Evolutionary conservation across 2,888 invertebrate species (phyloP).

Genomic region (Lottia scabra): DNA sequence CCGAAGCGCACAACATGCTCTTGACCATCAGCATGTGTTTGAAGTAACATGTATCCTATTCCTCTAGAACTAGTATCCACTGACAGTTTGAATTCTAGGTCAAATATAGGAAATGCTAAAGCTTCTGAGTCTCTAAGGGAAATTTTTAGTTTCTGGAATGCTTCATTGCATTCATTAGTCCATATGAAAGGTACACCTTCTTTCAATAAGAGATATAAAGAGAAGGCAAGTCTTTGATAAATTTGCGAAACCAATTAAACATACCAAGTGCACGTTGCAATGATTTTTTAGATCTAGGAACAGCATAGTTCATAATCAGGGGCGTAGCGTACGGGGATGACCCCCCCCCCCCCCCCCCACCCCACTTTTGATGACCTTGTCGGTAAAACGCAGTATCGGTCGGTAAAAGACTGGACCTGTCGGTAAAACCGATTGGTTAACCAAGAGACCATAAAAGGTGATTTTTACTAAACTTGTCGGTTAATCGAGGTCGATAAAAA

Average conservation of each 20-base stretch:
- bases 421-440: too few relatives aligned
- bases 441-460: too few relatives aligned
- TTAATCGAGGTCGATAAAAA: too few relatives aligned
- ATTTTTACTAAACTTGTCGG: too few relatives aligned
- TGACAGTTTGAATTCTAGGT: constrained; percentile 18
- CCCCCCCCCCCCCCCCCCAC: too few relatives aligned
- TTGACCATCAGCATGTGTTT: constrained; percentile 7
- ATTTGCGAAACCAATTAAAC: constrained; percentile 29
- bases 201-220: constrained; percentile 14
- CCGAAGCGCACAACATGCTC: not conserved
- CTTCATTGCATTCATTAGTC: constrained; percentile 12
- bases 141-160: constrained; percentile 10
- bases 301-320: constrained; percentile 15
- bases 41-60: constrained; percentile 6
- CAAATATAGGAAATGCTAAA: constrained; percentile 23
- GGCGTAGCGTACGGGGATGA: too few relatives aligned
- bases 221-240: constrained; percentile 22
- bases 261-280: constrained; percentile 27
- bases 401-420: too few relatives aligned
- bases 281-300: constrained; percentile 18
- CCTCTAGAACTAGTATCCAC: constrained; percentile 19
- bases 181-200: constrained; percentile 16
- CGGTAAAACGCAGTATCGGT: too few relatives aligned
- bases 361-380: too few relatives aligned
- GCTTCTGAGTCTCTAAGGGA: constrained; percentile 12